Evolutionary conservation across 2,113 vertebrate genomes (phyloP).

Genomic region (Gorsachius goisagi): DNA sequence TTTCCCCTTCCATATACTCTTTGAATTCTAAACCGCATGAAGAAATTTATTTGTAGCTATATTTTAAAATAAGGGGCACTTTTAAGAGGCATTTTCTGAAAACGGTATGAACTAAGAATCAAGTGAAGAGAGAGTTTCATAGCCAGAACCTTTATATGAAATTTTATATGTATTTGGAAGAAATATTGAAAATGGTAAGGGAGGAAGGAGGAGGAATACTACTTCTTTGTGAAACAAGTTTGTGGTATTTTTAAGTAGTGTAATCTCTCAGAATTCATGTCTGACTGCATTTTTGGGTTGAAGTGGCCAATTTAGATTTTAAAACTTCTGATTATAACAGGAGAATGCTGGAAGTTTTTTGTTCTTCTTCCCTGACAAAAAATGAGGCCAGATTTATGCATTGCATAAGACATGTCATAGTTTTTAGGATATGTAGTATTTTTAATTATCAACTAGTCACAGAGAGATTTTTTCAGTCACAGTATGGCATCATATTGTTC

Average conservation of each 20-base stretch:
- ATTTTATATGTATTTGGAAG: neutral
- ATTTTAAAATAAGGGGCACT: neutral
- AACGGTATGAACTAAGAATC: neutral
- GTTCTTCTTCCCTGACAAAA: neutral
- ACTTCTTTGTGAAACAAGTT: neutral
- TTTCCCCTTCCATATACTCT: neutral
- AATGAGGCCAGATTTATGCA: neutral
- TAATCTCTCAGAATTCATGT: neutral
- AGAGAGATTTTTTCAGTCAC: neutral
- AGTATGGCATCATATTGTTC: neutral
- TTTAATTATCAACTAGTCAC: neutral
- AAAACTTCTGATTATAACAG: neutral
- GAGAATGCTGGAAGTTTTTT: neutral
- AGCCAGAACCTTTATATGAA: neutral
- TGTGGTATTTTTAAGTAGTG: neutral
- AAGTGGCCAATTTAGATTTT: neutral
- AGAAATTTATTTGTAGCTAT: neutral
- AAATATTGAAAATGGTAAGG: neutral
- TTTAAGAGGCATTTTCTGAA: neutral
- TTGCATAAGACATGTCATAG: neutral
- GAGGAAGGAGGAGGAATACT: neutral
- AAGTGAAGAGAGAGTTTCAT: neutral
- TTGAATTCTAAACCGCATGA: neutral
- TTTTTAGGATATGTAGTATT: fast-evolving
- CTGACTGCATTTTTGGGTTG: neutral